Conservation (phyloP, 2,888 invertebrate species). For the Baccha elongata region DNA sequence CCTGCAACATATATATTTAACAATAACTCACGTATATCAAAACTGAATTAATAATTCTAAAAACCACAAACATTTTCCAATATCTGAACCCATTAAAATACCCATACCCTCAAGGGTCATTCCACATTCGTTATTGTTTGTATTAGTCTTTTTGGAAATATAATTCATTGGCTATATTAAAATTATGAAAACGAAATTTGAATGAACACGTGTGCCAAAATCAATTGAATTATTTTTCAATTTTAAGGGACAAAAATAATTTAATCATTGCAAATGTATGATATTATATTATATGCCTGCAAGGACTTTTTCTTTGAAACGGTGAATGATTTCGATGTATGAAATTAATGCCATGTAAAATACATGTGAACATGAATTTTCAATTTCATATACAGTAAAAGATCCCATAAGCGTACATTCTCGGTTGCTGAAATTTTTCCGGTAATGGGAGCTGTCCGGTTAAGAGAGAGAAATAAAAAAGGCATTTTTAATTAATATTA, state of each 20-base stretch:
- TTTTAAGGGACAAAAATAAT: constrained; percentile 8
- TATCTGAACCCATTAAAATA: not conserved
- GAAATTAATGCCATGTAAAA: not conserved
- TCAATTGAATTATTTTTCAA: constrained; percentile 23
- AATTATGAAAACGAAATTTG: constrained; percentile 3
- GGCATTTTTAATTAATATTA: too few species aligned
- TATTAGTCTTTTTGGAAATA: not conserved
- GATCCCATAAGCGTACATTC: too few species aligned
- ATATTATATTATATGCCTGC: constrained; percentile 11
- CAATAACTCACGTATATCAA: too few species aligned
- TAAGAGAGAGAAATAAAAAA: too few species aligned
- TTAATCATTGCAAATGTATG: constrained; percentile 25
- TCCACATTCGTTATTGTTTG: not conserved
- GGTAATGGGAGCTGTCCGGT: too few species aligned
- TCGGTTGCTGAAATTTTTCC: too few species aligned
- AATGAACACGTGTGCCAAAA: constrained; percentile 10
- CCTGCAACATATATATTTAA: too few species aligned
- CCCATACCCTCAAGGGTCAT: not conserved
- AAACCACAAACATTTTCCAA: too few species aligned
- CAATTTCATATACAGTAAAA: too few species aligned
- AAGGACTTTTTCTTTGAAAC: constrained; percentile 1
- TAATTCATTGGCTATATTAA: constrained; percentile 16
- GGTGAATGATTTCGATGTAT: not conserved
- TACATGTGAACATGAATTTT: constrained; percentile 3
- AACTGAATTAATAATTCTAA: too few species aligned